phyloP scores from a whole-genome alignment of 2,113 vertebrate genomes.

The Lepidiolamprologus cunningtoni region DNA sequence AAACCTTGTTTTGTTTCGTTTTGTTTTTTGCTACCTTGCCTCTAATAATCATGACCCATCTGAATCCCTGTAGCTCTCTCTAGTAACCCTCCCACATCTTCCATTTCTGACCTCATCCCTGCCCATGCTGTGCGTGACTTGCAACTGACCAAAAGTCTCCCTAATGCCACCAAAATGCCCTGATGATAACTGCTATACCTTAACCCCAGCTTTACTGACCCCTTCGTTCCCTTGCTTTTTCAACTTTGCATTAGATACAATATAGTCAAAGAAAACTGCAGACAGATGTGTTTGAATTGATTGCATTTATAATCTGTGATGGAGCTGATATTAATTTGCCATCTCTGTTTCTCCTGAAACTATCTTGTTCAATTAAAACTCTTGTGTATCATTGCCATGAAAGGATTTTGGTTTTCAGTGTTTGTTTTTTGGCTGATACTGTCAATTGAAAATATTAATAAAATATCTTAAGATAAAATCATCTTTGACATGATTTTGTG shows the following conservation, averaged over 20 bases:
- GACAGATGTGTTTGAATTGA: constrained; percentile 28
- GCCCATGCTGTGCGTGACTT: constrained; percentile 28
- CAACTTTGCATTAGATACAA: constrained; percentile 33
- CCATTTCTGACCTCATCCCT: not conserved
- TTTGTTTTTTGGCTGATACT: constrained; percentile 65
- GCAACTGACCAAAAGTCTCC: constrained; percentile 17
- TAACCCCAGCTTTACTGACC: not conserved
- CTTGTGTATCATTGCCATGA: constrained; percentile 12
- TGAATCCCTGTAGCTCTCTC: not conserved
- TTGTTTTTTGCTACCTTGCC: not conserved
- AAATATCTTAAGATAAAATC: constrained; percentile 62
- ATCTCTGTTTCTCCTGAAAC: constrained; percentile 4
- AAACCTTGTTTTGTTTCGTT: not conserved
- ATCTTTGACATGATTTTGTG: not conserved
- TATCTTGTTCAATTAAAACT: constrained; percentile 10
- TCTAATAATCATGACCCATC: not conserved
- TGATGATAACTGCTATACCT: not conserved
- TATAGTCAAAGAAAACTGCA: constrained; percentile 27
- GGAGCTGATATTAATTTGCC: constrained; percentile 21
- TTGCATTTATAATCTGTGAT: constrained; percentile 33
- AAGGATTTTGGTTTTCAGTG: constrained; percentile 43
- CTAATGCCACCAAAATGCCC: constrained; percentile 3
- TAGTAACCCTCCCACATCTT: not conserved
- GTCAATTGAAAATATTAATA: constrained; percentile 68
- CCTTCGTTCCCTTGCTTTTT: constrained; percentile 1